These are phyloP conservation scores for Nylanderia fulva DNA, from an alignment of 1,140 invertebrate genomes.

Conservation along the genomic window DNA sequence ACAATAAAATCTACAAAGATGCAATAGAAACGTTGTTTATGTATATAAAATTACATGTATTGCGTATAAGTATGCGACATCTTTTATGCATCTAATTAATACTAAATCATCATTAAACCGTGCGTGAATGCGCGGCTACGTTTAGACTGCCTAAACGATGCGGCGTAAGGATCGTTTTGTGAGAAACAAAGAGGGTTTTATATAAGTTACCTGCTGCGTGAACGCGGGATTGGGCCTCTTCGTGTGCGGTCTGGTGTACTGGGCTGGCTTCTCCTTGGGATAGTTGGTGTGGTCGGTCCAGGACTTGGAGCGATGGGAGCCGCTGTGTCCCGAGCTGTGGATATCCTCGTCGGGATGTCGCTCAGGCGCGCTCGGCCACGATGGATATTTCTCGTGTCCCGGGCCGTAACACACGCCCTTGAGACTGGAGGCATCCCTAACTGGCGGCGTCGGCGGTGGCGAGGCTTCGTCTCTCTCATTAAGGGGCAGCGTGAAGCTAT, in stretches of 20 bases:
- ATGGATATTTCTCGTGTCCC: conserved; percentile 93
- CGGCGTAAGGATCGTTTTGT: conserved; percentile 4
- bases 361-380: conserved; percentile 89
- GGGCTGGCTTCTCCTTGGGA: conserved; percentile 89
- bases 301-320: conserved; percentile 89
- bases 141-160: not conserved
- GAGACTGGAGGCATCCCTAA: conserved; percentile 90
- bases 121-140: not conserved
- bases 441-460: conserved; percentile 88
- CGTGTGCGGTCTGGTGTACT: conserved; percentile 90
- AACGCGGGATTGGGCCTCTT: conserved; percentile 89
- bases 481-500: conserved; percentile 84
- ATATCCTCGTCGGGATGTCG: conserved; percentile 83
- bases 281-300: conserved; percentile 92
- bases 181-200: conserved; percentile 29
- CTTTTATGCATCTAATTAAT: conserved; percentile 45
- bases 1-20: not conserved
- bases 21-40: conserved; percentile 1
- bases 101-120: conserved; percentile 31
- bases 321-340: conserved; percentile 85
- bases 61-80: not conserved
- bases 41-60: not conserved
- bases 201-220: conserved; percentile 87
- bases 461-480: conserved; percentile 84
- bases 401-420: conserved; percentile 90